Base-by-base conservation (phyloP, 64 coral and sea anemone species). In the Dendronephthya gigantea region DNA sequence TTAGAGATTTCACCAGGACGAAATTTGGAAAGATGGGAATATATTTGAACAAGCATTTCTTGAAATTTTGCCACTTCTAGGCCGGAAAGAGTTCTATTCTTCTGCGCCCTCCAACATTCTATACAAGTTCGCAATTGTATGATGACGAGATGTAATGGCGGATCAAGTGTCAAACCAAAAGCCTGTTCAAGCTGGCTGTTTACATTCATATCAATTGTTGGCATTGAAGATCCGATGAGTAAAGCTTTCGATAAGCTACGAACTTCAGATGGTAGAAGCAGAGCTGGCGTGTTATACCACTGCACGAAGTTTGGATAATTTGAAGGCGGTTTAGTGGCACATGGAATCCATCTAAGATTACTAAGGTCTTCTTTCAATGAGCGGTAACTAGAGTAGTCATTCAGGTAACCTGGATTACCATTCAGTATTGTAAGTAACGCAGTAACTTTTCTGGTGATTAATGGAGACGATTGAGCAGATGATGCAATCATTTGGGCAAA, bases 391-490 rank as follows among this genome's bases (percentile, higher is more conserved):
- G 92, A 91, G 37, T 97, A 93, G 4, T 93, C 48, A 19, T 79
- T 79, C 2, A 79, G 28, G 17, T 36, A 39, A 79, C 32, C 15
- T 16, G 72, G 72, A 2, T 39, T 34, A 15, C 37, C 72, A 8
- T 79, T 79, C 1, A 79, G 72, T 69, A 97, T 91, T 28, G 90
- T 89, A 25, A 93, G 33, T 62, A 97, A 85, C 29, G 94, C 94
- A 48, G 66, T 81, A 5, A 86, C 89, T 84, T 91, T 93, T 49
- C 82, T 90, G 25, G 25, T 27, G 19, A 62, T 22, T 23, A 89
- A 40, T 11, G 89, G 91, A 9, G 74, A 81, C 14, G 88, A 86
- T 62, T 90, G 86, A 29, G 86, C 82, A 49, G 90, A 88, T 51
- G 86, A 83, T 13, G 50, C 32, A 49, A 97, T 88, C 49, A 91